These are phyloP conservation scores for Melikaiella ostensackeni DNA, from an alignment of 2,888 invertebrate species.

Conservation along the genomic window DNA sequence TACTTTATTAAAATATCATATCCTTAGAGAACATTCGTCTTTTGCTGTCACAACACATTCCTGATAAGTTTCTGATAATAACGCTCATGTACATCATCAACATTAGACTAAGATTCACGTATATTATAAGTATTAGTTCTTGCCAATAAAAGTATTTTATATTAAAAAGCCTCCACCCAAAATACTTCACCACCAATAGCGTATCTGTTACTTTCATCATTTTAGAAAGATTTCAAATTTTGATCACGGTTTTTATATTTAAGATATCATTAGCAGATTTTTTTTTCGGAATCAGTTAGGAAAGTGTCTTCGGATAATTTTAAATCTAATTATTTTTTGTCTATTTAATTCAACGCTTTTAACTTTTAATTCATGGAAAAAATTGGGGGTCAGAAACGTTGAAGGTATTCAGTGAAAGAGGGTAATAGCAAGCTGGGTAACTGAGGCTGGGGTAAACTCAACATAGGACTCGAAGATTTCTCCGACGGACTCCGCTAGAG, in stretches of 20 bases:
- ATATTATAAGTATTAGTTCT: background rate
- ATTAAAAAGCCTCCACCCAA: background rate
- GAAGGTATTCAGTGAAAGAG: too few species aligned
- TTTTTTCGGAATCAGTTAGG: too few species aligned
- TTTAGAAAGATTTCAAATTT: background rate
- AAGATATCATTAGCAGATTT: background rate
- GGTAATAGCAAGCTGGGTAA: too few species aligned
- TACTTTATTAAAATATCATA: conserved; percentile 64
- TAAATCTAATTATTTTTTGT: background rate
- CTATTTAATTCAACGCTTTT: too few species aligned
- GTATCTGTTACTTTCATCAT: background rate
- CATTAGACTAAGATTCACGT: background rate
- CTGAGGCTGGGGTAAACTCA: too few species aligned
- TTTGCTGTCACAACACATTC: conserved; percentile 45
- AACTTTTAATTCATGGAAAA: too few species aligned
- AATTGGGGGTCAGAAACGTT: too few species aligned
- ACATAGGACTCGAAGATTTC: too few species aligned
- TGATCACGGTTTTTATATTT: background rate
- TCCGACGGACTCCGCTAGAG: too few species aligned
- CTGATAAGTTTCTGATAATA: conserved; percentile 32
- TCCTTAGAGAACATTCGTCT: conserved; percentile 61
- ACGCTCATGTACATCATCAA: background rate
- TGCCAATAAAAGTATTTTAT: background rate
- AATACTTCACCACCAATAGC: background rate
- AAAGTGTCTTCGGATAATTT: background rate